These are phyloP conservation scores for Thecophora atra DNA, from an alignment of 2,888 invertebrate species.

Conservation along the genomic window DNA sequence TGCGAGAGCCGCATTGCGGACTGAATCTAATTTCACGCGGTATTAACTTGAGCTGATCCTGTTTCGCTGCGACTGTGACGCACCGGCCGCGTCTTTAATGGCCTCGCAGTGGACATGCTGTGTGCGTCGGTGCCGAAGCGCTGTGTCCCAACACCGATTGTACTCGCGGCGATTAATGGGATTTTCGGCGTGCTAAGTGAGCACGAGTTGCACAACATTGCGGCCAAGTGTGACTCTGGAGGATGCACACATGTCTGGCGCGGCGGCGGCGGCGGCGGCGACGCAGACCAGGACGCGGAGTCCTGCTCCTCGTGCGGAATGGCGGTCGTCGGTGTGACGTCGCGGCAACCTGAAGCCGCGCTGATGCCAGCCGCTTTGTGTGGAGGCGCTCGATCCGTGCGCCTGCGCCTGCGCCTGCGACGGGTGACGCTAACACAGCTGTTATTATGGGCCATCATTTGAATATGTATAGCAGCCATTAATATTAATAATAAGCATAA, in stretches of 20 bases:
- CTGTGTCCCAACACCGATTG: constrained; percentile 62
- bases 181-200: constrained; percentile 50
- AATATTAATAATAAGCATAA: constrained; percentile 62
- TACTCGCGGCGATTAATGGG: constrained; percentile 62
- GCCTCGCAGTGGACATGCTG: constrained; percentile 36
- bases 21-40: constrained; percentile 66
- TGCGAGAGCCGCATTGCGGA: constrained; percentile 38
- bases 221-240: constrained; percentile 37
- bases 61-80: constrained; percentile 50
- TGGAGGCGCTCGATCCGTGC: too few relatives aligned
- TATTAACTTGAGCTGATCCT: constrained; percentile 58
- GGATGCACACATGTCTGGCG: too few relatives aligned
- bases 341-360: not conserved
- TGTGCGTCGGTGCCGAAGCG: constrained; percentile 30
- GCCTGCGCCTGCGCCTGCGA: constrained; percentile 13
- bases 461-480: constrained; percentile 62
- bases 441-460: constrained; percentile 45
- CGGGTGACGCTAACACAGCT: constrained; percentile 26
- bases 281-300: constrained; percentile 17
- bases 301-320: too few relatives aligned
- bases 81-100: constrained; percentile 47
- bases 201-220: constrained; percentile 53
- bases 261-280: not conserved
- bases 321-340: too few relatives aligned
- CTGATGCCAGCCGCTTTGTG: constrained; percentile 11